Percentiles rank a stretch among this genome's conserved stretches.
Conservation (phyloP, 2,888 invertebrate genomes). For the Stenchaetothrips biformis region DNA sequence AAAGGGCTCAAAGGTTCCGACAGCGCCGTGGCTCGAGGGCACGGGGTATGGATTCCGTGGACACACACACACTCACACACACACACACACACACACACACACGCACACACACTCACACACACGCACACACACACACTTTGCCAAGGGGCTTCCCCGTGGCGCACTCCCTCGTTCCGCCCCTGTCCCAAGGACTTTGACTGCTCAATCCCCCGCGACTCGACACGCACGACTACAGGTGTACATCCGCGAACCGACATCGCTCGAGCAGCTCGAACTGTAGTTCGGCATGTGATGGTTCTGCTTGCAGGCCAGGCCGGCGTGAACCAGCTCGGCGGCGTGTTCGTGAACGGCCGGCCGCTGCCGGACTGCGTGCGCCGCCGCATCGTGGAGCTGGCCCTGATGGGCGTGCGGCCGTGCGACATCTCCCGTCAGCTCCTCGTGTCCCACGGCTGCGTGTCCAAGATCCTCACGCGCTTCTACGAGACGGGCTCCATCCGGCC, state of each 20-base stretch:
- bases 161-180: too few relatives aligned
- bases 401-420: constrained; percentile 94
- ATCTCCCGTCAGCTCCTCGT: constrained; percentile 92
- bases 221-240: too few relatives aligned
- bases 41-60: too few relatives aligned
- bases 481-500: constrained; percentile 95
- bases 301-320: constrained; percentile 89
- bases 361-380: constrained; percentile 90
- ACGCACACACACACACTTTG: not conserved
- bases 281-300: too few relatives aligned
- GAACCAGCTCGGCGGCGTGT: constrained; percentile 94
- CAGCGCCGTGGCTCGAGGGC: too few relatives aligned
- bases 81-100: not conserved
- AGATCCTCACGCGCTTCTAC: constrained; percentile 92
- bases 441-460: constrained; percentile 95
- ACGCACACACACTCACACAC: not conserved
- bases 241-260: too few relatives aligned
- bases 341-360: constrained; percentile 94
- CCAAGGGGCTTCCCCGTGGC: not conserved
- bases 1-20: too few relatives aligned
- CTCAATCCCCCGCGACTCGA: too few relatives aligned
- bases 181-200: too few relatives aligned
- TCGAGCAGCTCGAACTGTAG: too few relatives aligned
- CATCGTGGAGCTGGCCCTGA: constrained; percentile 89
- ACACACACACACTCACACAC: not conserved